Evolutionary conservation across 2,113 vertebrate species (phyloP), one percentile per base, ranked within the genome.

Genomic region (Lepidothrix coronata): DNA sequence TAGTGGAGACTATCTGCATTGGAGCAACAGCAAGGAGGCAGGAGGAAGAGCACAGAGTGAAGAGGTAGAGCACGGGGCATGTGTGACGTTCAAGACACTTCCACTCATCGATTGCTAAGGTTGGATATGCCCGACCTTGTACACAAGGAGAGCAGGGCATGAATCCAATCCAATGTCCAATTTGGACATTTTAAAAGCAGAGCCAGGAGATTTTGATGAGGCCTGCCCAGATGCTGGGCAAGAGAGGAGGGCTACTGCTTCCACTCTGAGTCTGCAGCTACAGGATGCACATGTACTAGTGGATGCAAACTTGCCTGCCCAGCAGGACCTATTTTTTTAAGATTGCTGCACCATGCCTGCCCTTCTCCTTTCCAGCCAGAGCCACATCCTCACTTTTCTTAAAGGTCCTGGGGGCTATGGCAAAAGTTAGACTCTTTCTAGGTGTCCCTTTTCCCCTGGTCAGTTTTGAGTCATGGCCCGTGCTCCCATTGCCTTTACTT

Each of bases 391-490:
- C 22, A 22, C 35, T 86, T 71, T 37, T 5, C 49, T 4, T 37
- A 41, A 33, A 79, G 23, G 19, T 44, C 33, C 17, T 1, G 0
- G 0, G 5, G 11, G 9, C 33, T 76, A 30, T 1, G 0, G 24
- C 24, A 77, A 43, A 84, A 80, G 28, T 70, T 28, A 52, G 30
- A 14, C 52, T 81, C 21, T 72, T 27, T 31, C 37, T 35, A 35
- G 20, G 25, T 37, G 17, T 49, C 10, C 16, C 35, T 22, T 71
- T 74, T 52, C 44, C 33, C 57, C 44, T 57, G 55, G 41, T 76
- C 30, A 27, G 21, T 66, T 19, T 8, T 75, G n/a, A 23, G 28
- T 25, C 28, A 30, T 12, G n/a, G n/a, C 8, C 17, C 6, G 2
- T 25, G 9, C 2, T 10, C 33, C 20, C 3, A 5, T 41, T 65